A percentile compares a stretch with the other conserved stretches of the same genome.
Conservation (phyloP, 2,888 invertebrate species). For the Philonicus albiceps region DNA sequence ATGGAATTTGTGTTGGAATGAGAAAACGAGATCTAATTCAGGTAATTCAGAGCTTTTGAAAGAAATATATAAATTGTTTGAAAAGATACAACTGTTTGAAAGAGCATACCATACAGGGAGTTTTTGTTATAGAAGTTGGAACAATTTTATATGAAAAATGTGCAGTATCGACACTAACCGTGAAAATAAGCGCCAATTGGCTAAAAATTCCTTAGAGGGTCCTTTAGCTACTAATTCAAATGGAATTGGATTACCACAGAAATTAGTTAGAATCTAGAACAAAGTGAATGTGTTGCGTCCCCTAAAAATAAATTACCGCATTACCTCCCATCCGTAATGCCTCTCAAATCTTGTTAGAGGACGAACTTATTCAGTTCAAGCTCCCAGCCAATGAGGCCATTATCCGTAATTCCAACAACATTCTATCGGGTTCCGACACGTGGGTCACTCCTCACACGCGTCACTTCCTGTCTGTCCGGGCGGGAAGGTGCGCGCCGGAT, state of each 20-base stretch:
- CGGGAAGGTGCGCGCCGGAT: neutral
- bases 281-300: neutral
- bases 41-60: too few relatives aligned
- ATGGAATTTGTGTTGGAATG: too few relatives aligned
- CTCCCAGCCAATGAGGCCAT: neutral
- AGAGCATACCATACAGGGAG: too few relatives aligned
- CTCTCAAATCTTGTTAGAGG: neutral
- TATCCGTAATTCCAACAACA: neutral
- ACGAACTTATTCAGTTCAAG: neutral
- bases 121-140: too few relatives aligned
- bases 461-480: neutral
- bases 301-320: neutral
- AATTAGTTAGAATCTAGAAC: neutral
- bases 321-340: neutral
- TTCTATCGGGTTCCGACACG: neutral
- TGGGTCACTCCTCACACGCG: neutral
- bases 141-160: neutral
- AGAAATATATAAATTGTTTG: too few relatives aligned
- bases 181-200: neutral
- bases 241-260: neutral
- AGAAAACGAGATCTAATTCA: too few relatives aligned
- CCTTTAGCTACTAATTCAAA: neutral
- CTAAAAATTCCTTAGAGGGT: neutral
- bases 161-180: neutral
- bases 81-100: too few relatives aligned